Base-by-base conservation (phyloP, 2,797 vertebrate species). In the Rhadinocentrus ornatus region DNA sequence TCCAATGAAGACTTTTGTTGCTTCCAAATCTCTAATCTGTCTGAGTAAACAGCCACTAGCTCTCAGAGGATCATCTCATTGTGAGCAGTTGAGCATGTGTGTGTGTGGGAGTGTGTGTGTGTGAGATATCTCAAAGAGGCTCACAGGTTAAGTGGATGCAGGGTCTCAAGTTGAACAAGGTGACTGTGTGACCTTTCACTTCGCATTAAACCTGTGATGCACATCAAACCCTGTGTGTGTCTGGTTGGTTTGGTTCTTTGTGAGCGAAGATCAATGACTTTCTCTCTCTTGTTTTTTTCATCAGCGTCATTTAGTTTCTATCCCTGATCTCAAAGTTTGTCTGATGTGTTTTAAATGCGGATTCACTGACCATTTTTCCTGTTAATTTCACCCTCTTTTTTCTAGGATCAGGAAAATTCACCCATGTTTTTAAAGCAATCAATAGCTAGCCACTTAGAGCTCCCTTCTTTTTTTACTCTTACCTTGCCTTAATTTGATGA, bases 141-240 rank as follows among this genome's bases (percentile, higher is more conserved):
- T 10, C 44, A 52, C 73, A 66, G 71, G 84, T 78, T 77, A 81
- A 89, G 69, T 69, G 67, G 65, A 81, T 59, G 77, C 79, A 55
- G 35, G 4, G 20, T 37, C 22, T 77, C 48, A 44, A 5, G 54
- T 24, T 20, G 54, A 78, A 53, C 69, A 72, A 63, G 55, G 70
- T 44, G 77, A 77, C 73, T n/a, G 35, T 1, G 10, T 62, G 74
- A 87, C 76, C 86, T 78, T 65, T 78, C 77, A 81, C 85, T 82
- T 71, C 2, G 16, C 39, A 32, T 69, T 32, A 41, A 71, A 75
- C 26, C 53, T 26, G 67, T 9, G 22, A 73, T 37, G 6, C 52
- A 63, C 52, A 24, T 59, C 50, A 0, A 26, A 53, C 69, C 60
- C 52, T 29, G 56, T 44, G 59, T 44, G 53, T 54, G 73, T 83